These are phyloP conservation scores for Nephrotoma guestfalica DNA, from an alignment of 2,888 invertebrate genomes.

Conservation along the genomic window DNA sequence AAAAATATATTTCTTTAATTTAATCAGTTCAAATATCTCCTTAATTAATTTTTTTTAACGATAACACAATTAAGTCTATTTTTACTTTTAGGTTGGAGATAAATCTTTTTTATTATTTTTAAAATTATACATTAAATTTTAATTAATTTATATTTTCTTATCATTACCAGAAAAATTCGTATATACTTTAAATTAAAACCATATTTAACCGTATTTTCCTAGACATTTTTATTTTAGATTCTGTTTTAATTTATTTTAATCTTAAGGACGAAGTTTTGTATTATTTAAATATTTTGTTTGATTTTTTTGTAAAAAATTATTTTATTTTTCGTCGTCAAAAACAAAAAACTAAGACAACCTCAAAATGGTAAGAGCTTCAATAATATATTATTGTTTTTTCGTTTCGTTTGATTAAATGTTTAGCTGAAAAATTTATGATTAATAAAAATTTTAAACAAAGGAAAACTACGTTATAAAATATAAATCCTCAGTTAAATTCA, in stretches of 20 bases:
- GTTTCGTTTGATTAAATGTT: not conserved
- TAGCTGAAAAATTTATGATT: not conserved
- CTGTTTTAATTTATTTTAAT: not conserved
- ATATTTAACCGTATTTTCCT: not conserved
- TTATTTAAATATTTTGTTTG: not conserved
- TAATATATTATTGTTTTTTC: not conserved
- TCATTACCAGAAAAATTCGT: not conserved
- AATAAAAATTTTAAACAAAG: not conserved
- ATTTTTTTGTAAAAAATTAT: not conserved
- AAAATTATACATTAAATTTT: constrained; percentile 3
- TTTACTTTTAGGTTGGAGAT: not conserved
- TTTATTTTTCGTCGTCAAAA: not conserved
- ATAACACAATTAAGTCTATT: not conserved
- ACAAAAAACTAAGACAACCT: not conserved
- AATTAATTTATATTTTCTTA: not conserved
- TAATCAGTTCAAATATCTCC: constrained; percentile 3
- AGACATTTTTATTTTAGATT: not conserved
- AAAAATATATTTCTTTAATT: constrained; percentile 1
- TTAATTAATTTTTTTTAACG: not conserved
- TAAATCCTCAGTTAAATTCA: not conserved
- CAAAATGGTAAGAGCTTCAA: constrained; percentile 3
- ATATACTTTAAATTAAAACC: constrained; percentile 1
- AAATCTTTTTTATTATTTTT: not conserved
- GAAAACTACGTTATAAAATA: not conserved
- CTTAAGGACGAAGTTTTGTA: not conserved